Base-by-base conservation (phyloP, 2,113 vertebrate species). In the Pelusios castaneus region DNA sequence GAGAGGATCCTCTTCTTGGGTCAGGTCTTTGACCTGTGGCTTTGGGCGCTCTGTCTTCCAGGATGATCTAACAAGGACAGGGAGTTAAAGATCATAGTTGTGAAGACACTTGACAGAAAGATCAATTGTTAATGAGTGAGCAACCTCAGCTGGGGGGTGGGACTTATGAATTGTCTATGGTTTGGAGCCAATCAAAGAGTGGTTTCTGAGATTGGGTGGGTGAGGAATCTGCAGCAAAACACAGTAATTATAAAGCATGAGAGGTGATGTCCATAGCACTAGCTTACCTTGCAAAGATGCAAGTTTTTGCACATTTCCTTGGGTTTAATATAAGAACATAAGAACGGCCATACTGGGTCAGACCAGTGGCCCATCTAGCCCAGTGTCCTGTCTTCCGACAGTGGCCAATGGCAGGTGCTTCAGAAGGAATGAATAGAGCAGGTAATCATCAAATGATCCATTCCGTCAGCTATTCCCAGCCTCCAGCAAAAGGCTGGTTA, bases 21-120 rank as follows among this genome's bases (percentile, higher is more conserved):
- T 98, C 47, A 98, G 94, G 47, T 97, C 97, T 82, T 98, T 98
- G 2, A 96, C 89, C 77, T 97, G 97, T 1, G 97, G 91, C 97
- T 99, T 99, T 8, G 99, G 98, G 43, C 98, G 98, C 51, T 99
- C 99, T 0, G 98, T 99, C 95, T 99, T 99, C 99, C 99, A 99
- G 58, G 99, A 99, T 0, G 99, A 99, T 41, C 99, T 98, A 84
- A 31, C 29, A 70, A 87, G 67, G 70, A 45, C 82, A 91, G 17
- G 11, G 55, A 27, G 58, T 89, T 67, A 4, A 84, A 38, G 1
- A 24, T 2, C 22, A 12, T 1, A 1, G 0, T 7, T 80, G 54
- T 47, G 19, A 78, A 88, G 58, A 9, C 11, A 3, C 3, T 70
- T 52, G 11, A 13, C 80, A 21, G 6, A 13, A 83, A 88, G 63